Conservation (phyloP, 2,113 vertebrate species). For the Leucosticte australis region DNA sequence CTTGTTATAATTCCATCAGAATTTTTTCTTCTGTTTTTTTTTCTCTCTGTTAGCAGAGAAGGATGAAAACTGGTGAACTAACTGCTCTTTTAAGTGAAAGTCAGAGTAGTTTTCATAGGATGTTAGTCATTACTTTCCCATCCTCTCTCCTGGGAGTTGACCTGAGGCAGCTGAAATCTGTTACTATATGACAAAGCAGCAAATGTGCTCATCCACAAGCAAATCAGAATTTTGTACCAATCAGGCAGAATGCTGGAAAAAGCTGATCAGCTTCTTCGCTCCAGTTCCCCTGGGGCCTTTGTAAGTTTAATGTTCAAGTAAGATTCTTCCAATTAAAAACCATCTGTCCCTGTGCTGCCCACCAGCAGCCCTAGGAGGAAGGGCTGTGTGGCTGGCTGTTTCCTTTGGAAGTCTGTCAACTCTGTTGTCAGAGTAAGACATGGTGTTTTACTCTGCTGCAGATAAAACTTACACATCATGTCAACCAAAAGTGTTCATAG, state of each 20-base stretch:
- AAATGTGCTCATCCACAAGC: neutral
- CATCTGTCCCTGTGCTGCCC: neutral
- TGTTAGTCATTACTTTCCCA: neutral
- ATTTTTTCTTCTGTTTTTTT: neutral
- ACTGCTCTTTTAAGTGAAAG: neutral
- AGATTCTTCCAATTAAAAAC: neutral
- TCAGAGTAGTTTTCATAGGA: neutral
- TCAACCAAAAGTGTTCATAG: neutral
- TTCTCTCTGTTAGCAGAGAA: neutral
- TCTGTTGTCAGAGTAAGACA: neutral
- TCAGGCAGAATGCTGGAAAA: neutral
- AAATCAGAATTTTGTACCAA: neutral
- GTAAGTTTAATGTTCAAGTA: neutral
- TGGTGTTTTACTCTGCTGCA: neutral
- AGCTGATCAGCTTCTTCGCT: neutral
- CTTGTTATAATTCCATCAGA: neutral
- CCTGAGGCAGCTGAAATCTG: neutral
- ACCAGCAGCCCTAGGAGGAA: neutral
- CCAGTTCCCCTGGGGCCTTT: fast-evolving
- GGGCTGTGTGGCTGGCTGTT: neutral
- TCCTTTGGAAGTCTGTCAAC: neutral
- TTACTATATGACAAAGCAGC: neutral
- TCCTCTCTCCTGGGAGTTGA: neutral
- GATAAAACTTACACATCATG: neutral
- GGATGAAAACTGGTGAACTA: neutral